Conservation (phyloP, 1,140 invertebrate species). For the Dermatophagoides farinae region DNA sequence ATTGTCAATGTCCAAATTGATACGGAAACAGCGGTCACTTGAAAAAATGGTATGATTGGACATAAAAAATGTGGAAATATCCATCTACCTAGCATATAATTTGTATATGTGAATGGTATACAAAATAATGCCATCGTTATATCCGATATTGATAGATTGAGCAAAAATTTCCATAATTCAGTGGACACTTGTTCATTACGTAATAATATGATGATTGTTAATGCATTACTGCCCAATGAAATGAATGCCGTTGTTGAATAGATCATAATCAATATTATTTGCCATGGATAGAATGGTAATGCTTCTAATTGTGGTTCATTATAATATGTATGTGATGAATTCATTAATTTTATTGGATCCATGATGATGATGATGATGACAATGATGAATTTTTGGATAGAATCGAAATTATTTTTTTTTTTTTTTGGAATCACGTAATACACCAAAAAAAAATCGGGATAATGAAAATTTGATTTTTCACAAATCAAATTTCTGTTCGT, state of each 20-base stretch:
- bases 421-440: background rate
- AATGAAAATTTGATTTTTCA: too few relatives aligned
- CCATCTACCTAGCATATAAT: conserved; percentile 28
- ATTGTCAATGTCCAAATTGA: conserved; percentile 28
- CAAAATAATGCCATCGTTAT: conserved; percentile 29
- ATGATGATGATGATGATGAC: background rate
- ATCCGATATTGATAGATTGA: conserved; percentile 28
- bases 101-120: conserved; percentile 30
- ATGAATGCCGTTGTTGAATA: conserved; percentile 26
- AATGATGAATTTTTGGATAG: background rate
- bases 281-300: conserved; percentile 14
- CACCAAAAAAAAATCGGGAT: background rate
- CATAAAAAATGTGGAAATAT: conserved; percentile 26
- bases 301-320: conserved; percentile 13
- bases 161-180: conserved; percentile 26
- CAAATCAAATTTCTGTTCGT: too few relatives aligned
- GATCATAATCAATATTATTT: conserved; percentile 23
- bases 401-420: background rate
- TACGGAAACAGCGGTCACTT: conserved; percentile 26
- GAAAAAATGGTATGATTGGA: conserved; percentile 27
- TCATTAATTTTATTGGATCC: background rate
- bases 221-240: conserved; percentile 24
- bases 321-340: background rate
- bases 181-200: conserved; percentile 24
- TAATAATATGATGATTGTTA: conserved; percentile 25